phyloP scores from a whole-genome alignment of 2,888 invertebrate genomes.

The Microchrysa polita region DNA sequence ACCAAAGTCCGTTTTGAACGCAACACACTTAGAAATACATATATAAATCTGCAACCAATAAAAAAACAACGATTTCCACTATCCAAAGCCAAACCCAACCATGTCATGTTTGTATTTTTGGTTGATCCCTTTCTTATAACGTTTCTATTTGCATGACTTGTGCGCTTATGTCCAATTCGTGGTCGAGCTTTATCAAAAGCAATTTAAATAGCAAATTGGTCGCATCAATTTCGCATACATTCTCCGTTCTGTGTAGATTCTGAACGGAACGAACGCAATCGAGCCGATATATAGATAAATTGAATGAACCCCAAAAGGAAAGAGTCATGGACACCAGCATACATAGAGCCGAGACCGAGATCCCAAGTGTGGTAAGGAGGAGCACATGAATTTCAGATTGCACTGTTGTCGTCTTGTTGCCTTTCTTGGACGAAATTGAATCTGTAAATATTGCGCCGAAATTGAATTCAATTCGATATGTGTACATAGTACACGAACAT shows the following conservation, averaged over 20 bases:
- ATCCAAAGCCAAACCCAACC: no score
- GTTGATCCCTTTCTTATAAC: background rate
- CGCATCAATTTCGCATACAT: constrained; percentile 11
- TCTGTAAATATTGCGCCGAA: no score
- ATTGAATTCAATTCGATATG: no score
- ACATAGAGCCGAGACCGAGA: no score
- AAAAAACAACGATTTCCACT: background rate
- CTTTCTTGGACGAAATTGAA: no score
- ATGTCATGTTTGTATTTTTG: background rate
- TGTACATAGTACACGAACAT: no score
- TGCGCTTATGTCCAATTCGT: constrained; percentile 1
- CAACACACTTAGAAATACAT: background rate
- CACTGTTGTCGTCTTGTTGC: no score
- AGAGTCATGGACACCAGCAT: constrained; percentile 11
- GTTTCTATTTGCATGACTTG: constrained; percentile 4
- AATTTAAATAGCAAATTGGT: constrained; percentile 43
- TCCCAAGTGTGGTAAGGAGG: no score
- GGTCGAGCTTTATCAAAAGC: constrained; percentile 16
- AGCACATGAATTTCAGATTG: background rate
- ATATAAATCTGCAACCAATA: constrained; percentile 1
- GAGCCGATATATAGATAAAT: background rate
- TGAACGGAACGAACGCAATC: no score
- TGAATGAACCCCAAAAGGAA: constrained; percentile 4
- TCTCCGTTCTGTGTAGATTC: no score
- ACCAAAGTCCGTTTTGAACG: background rate